A percentile compares a stretch with the other conserved stretches of the same genome.
These are phyloP conservation scores for Echinops telfairi DNA, from an alignment of 2,113 vertebrate genomes.

Conservation along the genomic window DNA sequence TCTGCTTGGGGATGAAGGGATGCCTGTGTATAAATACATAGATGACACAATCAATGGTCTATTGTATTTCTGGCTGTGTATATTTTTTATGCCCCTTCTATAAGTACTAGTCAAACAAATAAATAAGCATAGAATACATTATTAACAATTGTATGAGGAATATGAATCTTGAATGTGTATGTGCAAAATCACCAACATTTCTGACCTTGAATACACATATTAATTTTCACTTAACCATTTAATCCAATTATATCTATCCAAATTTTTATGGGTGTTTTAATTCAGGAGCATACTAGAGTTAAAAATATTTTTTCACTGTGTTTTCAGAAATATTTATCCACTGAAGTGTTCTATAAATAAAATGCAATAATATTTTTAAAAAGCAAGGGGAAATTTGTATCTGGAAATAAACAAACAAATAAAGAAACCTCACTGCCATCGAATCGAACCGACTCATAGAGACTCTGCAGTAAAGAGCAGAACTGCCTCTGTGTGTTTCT, in stretches of 20 bases:
- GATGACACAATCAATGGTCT: slow-evolving; percentile 62
- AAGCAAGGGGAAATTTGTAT: background rate
- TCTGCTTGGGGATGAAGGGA: background rate
- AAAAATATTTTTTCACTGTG: background rate
- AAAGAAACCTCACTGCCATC: too few relatives aligned
- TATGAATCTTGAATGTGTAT: background rate
- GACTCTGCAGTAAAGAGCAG: too few relatives aligned
- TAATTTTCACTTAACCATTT: slow-evolving; percentile 32
- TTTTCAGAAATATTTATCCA: slow-evolving; percentile 34
- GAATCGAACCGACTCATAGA: too few relatives aligned
- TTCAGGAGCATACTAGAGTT: background rate
- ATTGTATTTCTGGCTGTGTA: slow-evolving; percentile 42
- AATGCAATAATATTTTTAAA: background rate
- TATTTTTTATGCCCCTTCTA: slow-evolving; percentile 40
- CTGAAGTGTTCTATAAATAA: background rate
- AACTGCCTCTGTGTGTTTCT: too few relatives aligned
- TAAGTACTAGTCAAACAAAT: slow-evolving; percentile 69
- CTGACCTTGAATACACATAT: background rate
- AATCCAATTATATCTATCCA: background rate
- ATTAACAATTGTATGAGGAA: slow-evolving; percentile 50
- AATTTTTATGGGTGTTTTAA: slow-evolving; percentile 45
- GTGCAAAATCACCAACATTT: slow-evolving; percentile 19
- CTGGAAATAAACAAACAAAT: too few relatives aligned
- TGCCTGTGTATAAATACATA: slow-evolving; percentile 27
- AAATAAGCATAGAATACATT: slow-evolving; percentile 69